A percentile compares a stretch with the other conserved stretches of the same genome.
Evolutionary conservation across 2,888 invertebrate species (phyloP).

Genomic region (Pherbina coryleti): DNA sequence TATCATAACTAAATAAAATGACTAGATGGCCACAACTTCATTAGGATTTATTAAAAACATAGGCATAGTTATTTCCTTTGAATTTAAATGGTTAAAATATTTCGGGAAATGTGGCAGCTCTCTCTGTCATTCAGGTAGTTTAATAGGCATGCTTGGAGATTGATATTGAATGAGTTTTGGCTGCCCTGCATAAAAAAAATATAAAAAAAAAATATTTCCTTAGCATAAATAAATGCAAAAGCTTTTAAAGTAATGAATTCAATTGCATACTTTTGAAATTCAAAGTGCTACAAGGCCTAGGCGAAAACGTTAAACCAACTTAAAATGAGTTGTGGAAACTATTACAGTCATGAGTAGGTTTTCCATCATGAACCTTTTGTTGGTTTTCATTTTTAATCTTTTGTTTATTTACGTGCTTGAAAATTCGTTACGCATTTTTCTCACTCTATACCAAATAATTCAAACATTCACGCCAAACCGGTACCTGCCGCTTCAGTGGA

Average conservation of each 20-base stretch:
- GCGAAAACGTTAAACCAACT: neutral
- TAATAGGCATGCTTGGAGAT: neutral
- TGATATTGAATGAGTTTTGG: too few species aligned
- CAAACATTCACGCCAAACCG: neutral
- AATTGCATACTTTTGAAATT: neutral
- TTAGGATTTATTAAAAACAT: too few species aligned
- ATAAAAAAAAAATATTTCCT: neutral
- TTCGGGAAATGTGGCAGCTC: neutral
- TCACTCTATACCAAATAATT: neutral
- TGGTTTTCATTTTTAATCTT: neutral
- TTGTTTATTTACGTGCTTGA: neutral
- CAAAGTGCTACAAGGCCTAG: neutral
- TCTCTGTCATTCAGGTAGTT: neutral
- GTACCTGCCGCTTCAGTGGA: neutral
- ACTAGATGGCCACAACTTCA: too few species aligned
- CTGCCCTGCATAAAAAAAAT: too few species aligned
- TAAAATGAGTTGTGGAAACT: conserved; percentile 11
- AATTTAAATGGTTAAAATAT: neutral
- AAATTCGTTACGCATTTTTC: conserved; percentile 26
- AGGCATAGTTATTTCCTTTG: neutral
- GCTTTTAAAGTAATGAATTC: neutral
- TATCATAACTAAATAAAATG: too few species aligned
- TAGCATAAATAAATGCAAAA: neutral
- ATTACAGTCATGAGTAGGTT: conserved; percentile 5
- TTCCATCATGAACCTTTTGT: neutral